phyloP scores from a whole-genome alignment of 2,113 vertebrate genomes.

The Columba janthina region DNA sequence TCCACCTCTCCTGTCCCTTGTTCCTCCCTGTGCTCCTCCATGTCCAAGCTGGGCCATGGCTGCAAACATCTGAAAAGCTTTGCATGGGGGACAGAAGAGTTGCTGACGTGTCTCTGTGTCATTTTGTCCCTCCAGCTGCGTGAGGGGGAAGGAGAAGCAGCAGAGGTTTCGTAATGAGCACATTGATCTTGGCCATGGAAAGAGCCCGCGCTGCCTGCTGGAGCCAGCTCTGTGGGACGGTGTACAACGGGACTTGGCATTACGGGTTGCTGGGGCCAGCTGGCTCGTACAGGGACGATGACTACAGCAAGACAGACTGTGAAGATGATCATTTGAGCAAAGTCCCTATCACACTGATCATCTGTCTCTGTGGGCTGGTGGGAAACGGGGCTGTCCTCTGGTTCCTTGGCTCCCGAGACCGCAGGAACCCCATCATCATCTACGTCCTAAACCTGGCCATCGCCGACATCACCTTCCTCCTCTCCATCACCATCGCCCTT shows the following conservation, averaged over 20 bases:
- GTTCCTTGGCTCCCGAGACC: neutral
- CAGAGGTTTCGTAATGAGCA: neutral
- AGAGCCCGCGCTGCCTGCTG: neutral
- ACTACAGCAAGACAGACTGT: neutral
- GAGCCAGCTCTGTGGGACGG: neutral
- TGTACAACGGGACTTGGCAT: neutral
- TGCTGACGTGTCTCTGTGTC: neutral
- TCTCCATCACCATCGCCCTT: neutral
- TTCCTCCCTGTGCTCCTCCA: neutral
- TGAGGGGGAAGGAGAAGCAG: neutral
- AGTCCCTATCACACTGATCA: neutral
- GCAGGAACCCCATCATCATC: neutral
- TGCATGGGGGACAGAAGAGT: accelerated
- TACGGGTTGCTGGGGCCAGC: neutral
- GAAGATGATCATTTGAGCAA: neutral
- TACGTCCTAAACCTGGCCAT: neutral
- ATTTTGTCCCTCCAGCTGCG: neutral
- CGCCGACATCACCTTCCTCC: neutral
- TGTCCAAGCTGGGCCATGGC: accelerated
- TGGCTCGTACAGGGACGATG: neutral
- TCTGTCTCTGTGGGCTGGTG: neutral
- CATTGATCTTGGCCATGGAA: neutral
- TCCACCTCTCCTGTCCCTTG: neutral
- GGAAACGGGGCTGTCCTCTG: neutral
- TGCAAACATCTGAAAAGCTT: neutral